Percentiles rank a stretch among this genome's conserved stretches.
These are phyloP conservation scores for Furnarius figulus DNA, from an alignment of 2,113 vertebrate genomes.

Conservation along the genomic window DNA sequence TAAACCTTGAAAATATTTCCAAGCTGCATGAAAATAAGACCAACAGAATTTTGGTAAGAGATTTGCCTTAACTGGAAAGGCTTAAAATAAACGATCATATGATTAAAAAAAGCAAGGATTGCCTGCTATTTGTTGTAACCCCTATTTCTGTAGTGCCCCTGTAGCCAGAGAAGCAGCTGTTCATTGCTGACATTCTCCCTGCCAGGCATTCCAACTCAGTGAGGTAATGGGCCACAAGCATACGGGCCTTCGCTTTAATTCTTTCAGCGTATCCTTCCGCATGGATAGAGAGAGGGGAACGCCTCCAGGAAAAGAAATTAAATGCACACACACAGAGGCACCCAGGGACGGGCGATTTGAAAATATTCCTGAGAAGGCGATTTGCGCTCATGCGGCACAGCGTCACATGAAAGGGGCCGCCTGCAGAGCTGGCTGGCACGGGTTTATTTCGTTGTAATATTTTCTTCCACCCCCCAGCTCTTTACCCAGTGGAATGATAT, in stretches of 20 bases:
- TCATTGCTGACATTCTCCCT: conserved; percentile 82
- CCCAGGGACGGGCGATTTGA: background rate
- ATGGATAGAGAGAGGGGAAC: conserved; percentile 67
- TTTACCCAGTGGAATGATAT: conserved; percentile 77
- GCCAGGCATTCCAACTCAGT: conserved; percentile 91
- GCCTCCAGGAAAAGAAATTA: conserved; percentile 66
- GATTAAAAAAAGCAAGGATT: conserved; percentile 70
- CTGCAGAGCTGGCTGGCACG: background rate
- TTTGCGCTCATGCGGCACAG: background rate
- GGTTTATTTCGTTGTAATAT: background rate
- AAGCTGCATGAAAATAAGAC: background rate
- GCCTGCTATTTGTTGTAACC: conserved; percentile 68
- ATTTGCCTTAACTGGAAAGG: conserved; percentile 62
- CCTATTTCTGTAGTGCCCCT: conserved; percentile 70
- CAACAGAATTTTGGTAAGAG: background rate
- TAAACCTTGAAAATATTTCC: conserved; percentile 1
- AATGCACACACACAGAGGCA: conserved; percentile 23
- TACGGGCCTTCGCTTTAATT: conserved; percentile 55
- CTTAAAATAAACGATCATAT: conserved; percentile 74
- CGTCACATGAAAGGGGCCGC: background rate
- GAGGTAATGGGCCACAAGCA: conserved; percentile 85
- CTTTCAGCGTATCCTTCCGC: conserved; percentile 76
- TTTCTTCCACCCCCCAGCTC: conserved; percentile 54
- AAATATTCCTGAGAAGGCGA: background rate
- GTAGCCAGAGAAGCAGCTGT: conserved; percentile 77